Base-by-base conservation (phyloP, 2,797 vertebrate genomes). In the Amblyraja radiata region DNA sequence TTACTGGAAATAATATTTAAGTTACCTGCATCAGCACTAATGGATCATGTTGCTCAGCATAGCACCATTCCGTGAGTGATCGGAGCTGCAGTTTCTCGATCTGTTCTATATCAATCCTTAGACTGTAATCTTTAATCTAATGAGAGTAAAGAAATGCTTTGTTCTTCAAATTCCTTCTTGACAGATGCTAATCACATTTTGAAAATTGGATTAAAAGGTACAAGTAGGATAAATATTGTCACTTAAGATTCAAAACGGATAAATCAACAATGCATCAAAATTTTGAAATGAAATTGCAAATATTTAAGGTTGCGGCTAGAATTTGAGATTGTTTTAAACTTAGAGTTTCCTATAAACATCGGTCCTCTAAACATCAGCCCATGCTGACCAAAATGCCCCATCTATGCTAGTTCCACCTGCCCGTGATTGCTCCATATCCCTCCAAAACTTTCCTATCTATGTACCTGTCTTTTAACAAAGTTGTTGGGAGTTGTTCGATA, bases 21-120 rank as follows among this genome's bases (percentile, higher is more conserved):
- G 23, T 73, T 95, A 99, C 99, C 98, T 99, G 98, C 90, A 95
- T 95, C 93, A 99, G 97, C 63, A 98, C 90, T 16, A 94, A 88
- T 0, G 97, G 95, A 10, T 94, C 94, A 95, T 98, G 98, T 94
- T 97, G 97, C 94, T 99, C 99, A 4, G 96, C 93, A 11, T 97
- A 98, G 94, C 94, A 96, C 98, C 98, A 98, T 94, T 98, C 96
- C 93, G 93, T 96, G 86, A 99, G 95, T 93, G 95, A 97, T 94
- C 97, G 97, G 91, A 93, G 95, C 93, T 97, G 96, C 0, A 93
- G 96, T 39, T 95, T 96, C 95, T 96, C 97, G 93, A 98, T 97
- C 74, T 97, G 96, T 94, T 95, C 93, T 58, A 97, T 93, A 36
- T 95, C 95, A 90, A 94, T 88, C 93, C 93, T 94, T 25, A 94